A percentile compares a stretch with the other conserved stretches of the same genome.
Evolutionary conservation across 2,113 vertebrate genomes (phyloP).

Genomic region (Cyanocitta stelleri): DNA sequence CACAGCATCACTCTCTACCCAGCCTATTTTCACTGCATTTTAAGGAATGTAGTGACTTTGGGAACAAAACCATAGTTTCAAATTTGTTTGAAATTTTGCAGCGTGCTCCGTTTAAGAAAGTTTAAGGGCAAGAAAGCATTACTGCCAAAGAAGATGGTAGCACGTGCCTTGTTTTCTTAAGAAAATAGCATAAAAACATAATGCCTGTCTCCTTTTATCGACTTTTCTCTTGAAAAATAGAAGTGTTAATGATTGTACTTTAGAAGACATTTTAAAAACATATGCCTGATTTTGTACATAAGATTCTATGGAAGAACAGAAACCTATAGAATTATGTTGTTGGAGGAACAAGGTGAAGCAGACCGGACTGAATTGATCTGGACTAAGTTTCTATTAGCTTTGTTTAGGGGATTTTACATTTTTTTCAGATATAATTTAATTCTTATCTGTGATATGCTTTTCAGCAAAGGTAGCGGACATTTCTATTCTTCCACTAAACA

Average conservation of each 20-base stretch:
- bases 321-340: not conserved
- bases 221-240: not conserved
- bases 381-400: not conserved
- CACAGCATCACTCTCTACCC: not conserved
- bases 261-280: not conserved
- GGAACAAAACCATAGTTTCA: not conserved
- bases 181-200: not conserved
- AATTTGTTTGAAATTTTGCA: not conserved
- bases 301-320: not conserved
- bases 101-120: not conserved
- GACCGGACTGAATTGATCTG: not conserved
- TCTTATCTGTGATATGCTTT: not conserved
- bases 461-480: not conserved
- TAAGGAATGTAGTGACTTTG: not conserved
- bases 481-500: not conserved
- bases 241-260: not conserved
- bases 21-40: not conserved
- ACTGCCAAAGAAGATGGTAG: not conserved
- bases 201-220: not conserved
- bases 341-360: not conserved
- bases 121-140: not conserved
- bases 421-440: not conserved
- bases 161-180: not conserved
- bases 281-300: not conserved
- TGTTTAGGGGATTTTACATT: not conserved